Conservation (phyloP, 2,797 vertebrate species). For the Eulemur rubriventer region DNA sequence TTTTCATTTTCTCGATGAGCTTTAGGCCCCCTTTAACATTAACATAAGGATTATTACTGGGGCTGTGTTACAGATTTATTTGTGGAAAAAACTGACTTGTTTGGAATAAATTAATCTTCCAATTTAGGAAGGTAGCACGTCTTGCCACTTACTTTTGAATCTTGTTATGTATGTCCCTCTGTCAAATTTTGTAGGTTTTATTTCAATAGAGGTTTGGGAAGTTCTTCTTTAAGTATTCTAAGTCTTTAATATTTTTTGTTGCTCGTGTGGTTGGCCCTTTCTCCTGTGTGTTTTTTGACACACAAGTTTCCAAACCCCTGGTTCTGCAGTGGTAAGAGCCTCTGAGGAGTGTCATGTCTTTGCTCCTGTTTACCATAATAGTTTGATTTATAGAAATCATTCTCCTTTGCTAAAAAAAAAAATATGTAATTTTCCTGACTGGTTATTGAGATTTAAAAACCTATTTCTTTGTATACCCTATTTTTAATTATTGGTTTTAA, state of each 20-base stretch:
- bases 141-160: neutral
- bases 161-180: neutral
- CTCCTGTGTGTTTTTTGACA: neutral
- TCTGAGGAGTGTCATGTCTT: neutral
- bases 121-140: neutral
- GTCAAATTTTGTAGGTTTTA: neutral
- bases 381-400: neutral
- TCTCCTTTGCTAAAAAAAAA: neutral
- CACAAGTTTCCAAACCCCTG: neutral
- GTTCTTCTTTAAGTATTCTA: neutral
- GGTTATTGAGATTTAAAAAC: neutral
- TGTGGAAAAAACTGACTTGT: neutral
- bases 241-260: neutral
- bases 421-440: neutral
- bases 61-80: neutral
- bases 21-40: neutral
- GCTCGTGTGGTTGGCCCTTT: neutral
- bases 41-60: neutral
- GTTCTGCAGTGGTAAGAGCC: neutral
- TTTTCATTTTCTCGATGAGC: neutral
- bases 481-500: neutral
- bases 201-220: neutral
- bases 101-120: neutral
- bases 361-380: neutral
- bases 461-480: neutral